A percentile compares a stretch with the other conserved stretches of the same genome.
Conservation (phyloP, 2,888 invertebrate species). For the Idaea biselata region DNA sequence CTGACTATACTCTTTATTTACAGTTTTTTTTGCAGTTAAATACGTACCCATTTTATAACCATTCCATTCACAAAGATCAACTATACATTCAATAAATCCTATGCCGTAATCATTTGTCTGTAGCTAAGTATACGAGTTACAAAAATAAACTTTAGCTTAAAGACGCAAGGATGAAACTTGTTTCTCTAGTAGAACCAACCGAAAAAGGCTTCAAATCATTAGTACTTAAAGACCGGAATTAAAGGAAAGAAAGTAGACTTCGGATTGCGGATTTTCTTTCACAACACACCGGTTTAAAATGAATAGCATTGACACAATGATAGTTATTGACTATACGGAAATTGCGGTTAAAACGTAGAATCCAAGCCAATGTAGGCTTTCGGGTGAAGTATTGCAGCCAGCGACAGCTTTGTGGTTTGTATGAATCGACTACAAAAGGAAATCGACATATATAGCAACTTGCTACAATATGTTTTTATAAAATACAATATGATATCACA, state of each 20-base stretch:
- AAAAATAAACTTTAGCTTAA: neutral
- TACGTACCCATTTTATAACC: neutral
- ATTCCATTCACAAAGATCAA: neutral
- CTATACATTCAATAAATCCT: too few species aligned
- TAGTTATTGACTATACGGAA: neutral
- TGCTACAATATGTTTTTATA: neutral
- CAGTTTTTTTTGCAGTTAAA: neutral
- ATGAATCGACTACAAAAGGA: neutral
- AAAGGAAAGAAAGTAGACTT: conserved; percentile 19
- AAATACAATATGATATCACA: neutral
- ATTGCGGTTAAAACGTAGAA: neutral
- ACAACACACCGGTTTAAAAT: conserved; percentile 15
- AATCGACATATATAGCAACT: neutral
- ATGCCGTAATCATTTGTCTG: neutral
- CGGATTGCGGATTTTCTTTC: conserved; percentile 9
- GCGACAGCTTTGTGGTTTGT: neutral
- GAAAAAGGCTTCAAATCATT: conserved; percentile 8
- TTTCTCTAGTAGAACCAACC: neutral
- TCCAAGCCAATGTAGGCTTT: neutral
- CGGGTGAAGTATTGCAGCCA: neutral
- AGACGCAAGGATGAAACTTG: neutral
- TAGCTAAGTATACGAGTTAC: neutral
- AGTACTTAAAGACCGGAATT: conserved; percentile 13
- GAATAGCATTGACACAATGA: neutral
- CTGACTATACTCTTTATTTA: too few species aligned